Conservation (phyloP, 2,797 vertebrate genomes). For the Notolepis coatsorum region DNA sequence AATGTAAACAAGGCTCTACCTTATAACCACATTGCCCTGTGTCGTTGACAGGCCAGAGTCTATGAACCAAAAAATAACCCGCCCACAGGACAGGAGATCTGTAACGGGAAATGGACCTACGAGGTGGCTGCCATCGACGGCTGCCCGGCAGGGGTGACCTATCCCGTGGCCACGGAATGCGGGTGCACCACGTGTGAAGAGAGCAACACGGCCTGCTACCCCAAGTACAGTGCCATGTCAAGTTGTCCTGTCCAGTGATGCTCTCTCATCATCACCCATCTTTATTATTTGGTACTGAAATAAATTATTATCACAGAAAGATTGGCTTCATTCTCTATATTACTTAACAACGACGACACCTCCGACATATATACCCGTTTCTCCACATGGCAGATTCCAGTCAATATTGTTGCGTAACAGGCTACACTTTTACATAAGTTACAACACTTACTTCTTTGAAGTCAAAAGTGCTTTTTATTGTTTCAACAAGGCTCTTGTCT, state of each 20-base stretch:
- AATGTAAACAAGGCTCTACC: not conserved
- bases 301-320: conserved; percentile 32
- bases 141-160: conserved; percentile 81
- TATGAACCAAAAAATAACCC: conserved; percentile 29
- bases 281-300: conserved; percentile 17
- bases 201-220: conserved; percentile 83
- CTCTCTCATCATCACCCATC: not conserved
- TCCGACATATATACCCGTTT: conserved; percentile 1
- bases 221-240: conserved; percentile 69
- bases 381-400: not conserved
- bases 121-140: conserved; percentile 85
- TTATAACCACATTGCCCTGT: not conserved
- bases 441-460: not conserved
- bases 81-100: conserved; percentile 76
- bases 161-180: conserved; percentile 89
- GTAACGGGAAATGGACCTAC: conserved; percentile 86
- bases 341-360: not conserved
- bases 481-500: too few relatives aligned
- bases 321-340: not conserved
- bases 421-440: not conserved
- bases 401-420: not conserved
- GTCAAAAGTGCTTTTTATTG: too few relatives aligned
- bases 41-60: conserved; percentile 79
- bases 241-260: conserved; percentile 75
- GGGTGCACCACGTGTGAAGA: conserved; percentile 84